Evolutionary conservation across 2,888 invertebrate species (phyloP), one percentile per base, ranked within the genome.

Genomic region (Exocentrus adspersus): DNA sequence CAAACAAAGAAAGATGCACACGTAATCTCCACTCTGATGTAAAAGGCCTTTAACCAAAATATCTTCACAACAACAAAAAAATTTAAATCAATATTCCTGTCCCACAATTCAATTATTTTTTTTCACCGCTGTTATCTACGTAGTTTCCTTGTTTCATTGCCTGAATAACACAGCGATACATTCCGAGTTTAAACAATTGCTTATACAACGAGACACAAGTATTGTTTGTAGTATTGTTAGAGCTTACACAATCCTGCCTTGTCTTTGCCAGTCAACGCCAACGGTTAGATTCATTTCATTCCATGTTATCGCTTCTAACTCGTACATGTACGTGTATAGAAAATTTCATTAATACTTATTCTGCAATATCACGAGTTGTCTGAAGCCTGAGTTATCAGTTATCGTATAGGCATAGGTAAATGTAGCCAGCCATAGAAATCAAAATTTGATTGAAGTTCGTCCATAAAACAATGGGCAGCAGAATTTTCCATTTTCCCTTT

Each of bases 101-200:
- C n/a, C n/a, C n/a, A n/a, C n/a, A n/a, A n/a, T n/a, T n/a, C n/a
- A n/a, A n/a, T n/a, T n/a, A n/a, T n/a, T n/a, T n/a, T n/a, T n/a
- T n/a, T n/a, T n/a, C n/a, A n/a, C n/a, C n/a, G n/a, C n/a, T n/a
- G n/a, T n/a, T n/a, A n/a, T n/a, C n/a, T n/a, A n/a, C n/a, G 51
- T 50, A 32, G 20, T 42, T 43, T 59, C 16, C 51, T 51, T 43
- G 9, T 51, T 28, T 64, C 51, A 60, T 64, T 57, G 50, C 46
- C 50, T 58, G 60, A 61, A 57, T 48, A 52, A 56, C 45, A 51
- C 37, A 32, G 50, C 50, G 52, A 56, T 60, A 56, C 51, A 46
- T 61, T 56, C 52, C 53, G 51, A 61, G 51, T 57, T 60, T 37
- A 53, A 46, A 61, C 64, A 53, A 64, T 64, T 41, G 61, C 56